These are phyloP conservation scores for Vanacampus margaritifer DNA, from an alignment of 2,113 vertebrate genomes.

Conservation along the genomic window DNA sequence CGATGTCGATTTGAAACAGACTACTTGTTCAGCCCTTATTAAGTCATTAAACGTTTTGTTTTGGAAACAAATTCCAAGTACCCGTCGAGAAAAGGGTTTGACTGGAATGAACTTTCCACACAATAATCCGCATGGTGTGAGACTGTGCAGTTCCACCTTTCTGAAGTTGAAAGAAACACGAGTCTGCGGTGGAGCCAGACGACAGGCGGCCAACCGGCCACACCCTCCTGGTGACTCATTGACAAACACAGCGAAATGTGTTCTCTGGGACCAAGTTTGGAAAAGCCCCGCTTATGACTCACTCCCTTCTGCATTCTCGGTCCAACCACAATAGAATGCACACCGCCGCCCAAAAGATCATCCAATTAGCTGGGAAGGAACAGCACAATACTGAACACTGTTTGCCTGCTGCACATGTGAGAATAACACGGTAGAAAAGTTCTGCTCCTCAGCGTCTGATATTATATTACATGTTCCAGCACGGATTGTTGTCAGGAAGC, in stretches of 20 bases:
- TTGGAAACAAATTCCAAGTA: neutral
- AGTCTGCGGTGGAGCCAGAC: slow-evolving; percentile 19
- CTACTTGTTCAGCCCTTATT: too few relatives aligned
- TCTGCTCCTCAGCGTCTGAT: slow-evolving; percentile 1
- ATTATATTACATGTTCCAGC: slow-evolving; percentile 13
- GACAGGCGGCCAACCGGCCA: slow-evolving; percentile 28
- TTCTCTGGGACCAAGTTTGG: slow-evolving; percentile 43
- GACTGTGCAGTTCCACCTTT: neutral
- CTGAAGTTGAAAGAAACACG: slow-evolving; percentile 22
- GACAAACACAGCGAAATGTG: slow-evolving; percentile 36
- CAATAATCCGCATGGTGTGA: neutral
- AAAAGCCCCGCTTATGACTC: slow-evolving; percentile 54
- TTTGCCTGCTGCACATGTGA: slow-evolving; percentile 32
- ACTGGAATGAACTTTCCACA: slow-evolving; percentile 13
- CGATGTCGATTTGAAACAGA: too few relatives aligned
- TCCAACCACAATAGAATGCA: slow-evolving; percentile 37
- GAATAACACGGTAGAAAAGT: slow-evolving; percentile 54
- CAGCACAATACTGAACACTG: slow-evolving; percentile 37
- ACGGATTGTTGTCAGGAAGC: neutral
- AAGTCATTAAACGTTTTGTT: too few relatives aligned
- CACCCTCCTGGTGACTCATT: slow-evolving; percentile 59
- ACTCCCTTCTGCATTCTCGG: slow-evolving; percentile 34
- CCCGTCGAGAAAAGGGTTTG: neutral
- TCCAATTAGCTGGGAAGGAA: slow-evolving; percentile 26
- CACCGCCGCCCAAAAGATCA: slow-evolving; percentile 30